Evolutionary conservation across 2,797 vertebrate species (phyloP).

Genomic region (Cuniculus paca): DNA sequence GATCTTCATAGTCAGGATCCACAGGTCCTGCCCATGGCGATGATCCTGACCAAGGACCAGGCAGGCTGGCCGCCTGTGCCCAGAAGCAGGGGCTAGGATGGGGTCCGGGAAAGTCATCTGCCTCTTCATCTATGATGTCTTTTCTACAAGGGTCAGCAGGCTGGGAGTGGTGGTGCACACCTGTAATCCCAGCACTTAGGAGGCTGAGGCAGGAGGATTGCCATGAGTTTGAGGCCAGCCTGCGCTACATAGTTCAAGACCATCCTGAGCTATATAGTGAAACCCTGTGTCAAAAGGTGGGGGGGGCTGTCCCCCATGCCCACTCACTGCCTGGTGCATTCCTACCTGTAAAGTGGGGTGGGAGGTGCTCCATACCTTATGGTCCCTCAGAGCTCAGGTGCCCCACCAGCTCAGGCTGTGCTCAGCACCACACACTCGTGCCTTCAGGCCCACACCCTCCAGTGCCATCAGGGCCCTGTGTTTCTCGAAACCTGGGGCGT

Average conservation of each 20-base stretch:
- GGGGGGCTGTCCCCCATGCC: neutral
- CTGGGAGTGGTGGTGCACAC: neutral
- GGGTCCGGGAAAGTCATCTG: neutral
- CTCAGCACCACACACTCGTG: neutral
- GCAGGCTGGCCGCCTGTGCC: neutral
- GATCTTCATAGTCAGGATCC: too few relatives aligned
- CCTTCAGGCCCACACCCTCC: neutral
- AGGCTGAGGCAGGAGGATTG: neutral
- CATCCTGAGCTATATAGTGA: too few relatives aligned
- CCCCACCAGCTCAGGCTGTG: too few relatives aligned
- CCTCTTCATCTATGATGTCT: neutral
- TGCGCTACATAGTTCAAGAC: neutral
- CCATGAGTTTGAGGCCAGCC: too few relatives aligned
- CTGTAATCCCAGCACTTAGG: neutral
- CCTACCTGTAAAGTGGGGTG: neutral
- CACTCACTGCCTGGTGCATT: neutral
- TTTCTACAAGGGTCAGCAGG: neutral
- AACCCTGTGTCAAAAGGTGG: neutral
- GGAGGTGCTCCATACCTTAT: neutral
- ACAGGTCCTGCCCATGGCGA: neutral
- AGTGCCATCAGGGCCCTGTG: neutral
- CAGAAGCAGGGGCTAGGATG: neutral
- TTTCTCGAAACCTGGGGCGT: neutral
- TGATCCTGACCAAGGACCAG: neutral
- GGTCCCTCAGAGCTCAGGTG: neutral